A percentile compares a stretch with the other conserved stretches of the same genome.
phyloP scores from a whole-genome alignment of 2,113 vertebrate genomes.

The Psilopogon haemacephalus region DNA sequence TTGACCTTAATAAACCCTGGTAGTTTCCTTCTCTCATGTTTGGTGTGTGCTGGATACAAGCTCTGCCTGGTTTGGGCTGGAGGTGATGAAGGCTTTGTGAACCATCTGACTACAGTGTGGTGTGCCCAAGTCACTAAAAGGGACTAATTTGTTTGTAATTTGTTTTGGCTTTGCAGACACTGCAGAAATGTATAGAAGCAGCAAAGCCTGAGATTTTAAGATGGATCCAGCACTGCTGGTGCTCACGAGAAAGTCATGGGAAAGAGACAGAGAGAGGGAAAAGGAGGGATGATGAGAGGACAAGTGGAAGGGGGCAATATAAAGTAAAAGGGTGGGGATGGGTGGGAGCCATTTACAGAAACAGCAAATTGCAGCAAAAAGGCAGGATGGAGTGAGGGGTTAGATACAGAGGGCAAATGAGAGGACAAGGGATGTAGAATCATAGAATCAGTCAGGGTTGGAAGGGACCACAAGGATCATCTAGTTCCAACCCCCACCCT shows the following conservation, averaged over 20 bases:
- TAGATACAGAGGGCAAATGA: neutral
- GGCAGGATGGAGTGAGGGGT: fast-evolving
- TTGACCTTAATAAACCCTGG: neutral
- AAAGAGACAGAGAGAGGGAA: neutral
- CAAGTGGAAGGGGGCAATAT: neutral
- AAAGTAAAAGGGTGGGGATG: neutral
- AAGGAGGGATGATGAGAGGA: neutral
- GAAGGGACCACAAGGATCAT: too few relatives aligned
- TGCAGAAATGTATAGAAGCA: neutral
- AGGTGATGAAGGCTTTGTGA: neutral
- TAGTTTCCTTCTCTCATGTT: neutral
- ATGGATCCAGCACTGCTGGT: neutral
- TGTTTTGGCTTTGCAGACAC: neutral
- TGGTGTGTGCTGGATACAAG: neutral
- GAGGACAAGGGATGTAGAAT: fast-evolving
- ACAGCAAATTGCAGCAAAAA: neutral
- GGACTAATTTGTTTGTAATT: neutral
- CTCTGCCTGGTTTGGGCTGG: neutral
- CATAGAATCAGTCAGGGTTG: too few relatives aligned
- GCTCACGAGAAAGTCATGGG: neutral
- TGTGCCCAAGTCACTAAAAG: neutral
- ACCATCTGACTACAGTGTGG: neutral
- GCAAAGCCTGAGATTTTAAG: neutral
- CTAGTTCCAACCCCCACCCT: too few relatives aligned
- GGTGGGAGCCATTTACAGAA: neutral